Percentiles rank a stretch among this genome's conserved stretches.
Evolutionary conservation across 2,888 invertebrate species (phyloP).

Genomic region (Litoditis marina): DNA sequence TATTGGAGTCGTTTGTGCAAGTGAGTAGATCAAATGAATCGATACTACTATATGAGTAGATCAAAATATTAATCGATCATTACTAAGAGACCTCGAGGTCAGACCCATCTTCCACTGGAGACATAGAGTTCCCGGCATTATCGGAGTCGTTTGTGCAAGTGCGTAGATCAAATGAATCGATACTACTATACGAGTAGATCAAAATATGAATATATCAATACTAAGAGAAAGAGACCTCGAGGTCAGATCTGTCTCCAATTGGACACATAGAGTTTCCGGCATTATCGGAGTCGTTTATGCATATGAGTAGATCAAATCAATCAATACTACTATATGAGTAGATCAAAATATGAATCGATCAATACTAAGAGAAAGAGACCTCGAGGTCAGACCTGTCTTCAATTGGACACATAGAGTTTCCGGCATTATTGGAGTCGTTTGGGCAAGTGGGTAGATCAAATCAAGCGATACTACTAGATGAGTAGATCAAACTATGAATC

Average conservation of each 20-base stretch:
- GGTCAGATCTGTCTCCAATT: conserved; percentile 14
- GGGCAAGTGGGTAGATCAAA: conserved; percentile 14
- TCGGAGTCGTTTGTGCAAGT: conserved; percentile 9
- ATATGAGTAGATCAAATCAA: no score
- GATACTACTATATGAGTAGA: no score
- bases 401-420: conserved; percentile 19
- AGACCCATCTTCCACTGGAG: conserved; percentile 15
- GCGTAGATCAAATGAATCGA: no score
- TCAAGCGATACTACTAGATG: no score
- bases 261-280: conserved; percentile 9
- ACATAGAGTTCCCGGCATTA: conserved; percentile 8
- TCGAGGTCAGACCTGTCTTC: conserved; percentile 19
- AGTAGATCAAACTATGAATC: neutral
- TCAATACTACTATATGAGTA: no score
- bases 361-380: no score
- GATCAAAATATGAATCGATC: neutral
- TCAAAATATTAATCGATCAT: neutral
- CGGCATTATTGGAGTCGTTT: conserved; percentile 17
- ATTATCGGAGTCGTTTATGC: conserved; percentile 8
- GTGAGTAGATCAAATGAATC: no score
- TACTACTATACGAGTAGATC: no score
- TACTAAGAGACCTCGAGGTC: no score
- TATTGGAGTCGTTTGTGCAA: conserved; percentile 14
- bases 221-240: no score
- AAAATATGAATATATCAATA: no score